Percentiles rank a stretch among this genome's conserved stretches.
These are phyloP conservation scores for Neosalanx taihuensis DNA, from an alignment of 2,797 vertebrate species.

Conservation along the genomic window DNA sequence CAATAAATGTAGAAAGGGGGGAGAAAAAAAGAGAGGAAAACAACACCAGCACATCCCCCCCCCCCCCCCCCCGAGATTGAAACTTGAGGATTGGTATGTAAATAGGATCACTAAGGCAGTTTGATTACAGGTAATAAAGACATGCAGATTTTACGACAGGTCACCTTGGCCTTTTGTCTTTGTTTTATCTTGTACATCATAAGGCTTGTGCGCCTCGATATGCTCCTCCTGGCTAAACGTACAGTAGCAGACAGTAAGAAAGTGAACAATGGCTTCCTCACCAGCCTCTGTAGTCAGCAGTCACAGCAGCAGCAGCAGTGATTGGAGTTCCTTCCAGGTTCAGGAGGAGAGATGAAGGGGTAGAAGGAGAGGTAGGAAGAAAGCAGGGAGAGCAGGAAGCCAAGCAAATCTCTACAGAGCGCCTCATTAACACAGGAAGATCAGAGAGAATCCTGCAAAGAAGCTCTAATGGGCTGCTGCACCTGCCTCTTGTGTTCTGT, in stretches of 20 bases:
- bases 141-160: neutral
- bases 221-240: slow-evolving; percentile 30
- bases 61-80: slow-evolving; percentile 24
- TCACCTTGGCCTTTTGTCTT: neutral
- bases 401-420: slow-evolving; percentile 47
- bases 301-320: neutral
- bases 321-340: slow-evolving; percentile 16
- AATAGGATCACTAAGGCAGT: slow-evolving; percentile 46
- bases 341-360: slow-evolving; percentile 19
- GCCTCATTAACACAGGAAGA: slow-evolving; percentile 51
- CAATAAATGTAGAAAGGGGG: slow-evolving; percentile 50
- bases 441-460: slow-evolving; percentile 36
- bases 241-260: slow-evolving; percentile 28
- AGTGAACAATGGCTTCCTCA: slow-evolving; percentile 19
- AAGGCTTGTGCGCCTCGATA: neutral
- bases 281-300: slow-evolving; percentile 32
- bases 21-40: slow-evolving; percentile 50
- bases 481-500: neutral
- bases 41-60: slow-evolving; percentile 70
- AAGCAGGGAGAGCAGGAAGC: slow-evolving; percentile 45
- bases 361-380: slow-evolving; percentile 36
- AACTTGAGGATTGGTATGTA: slow-evolving; percentile 69
- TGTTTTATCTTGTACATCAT: slow-evolving; percentile 5
- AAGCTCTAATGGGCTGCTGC: slow-evolving; percentile 7
- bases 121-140: slow-evolving; percentile 51